A percentile compares a stretch with the other conserved stretches of the same genome.
These are phyloP conservation scores for Cryptoprocta ferox DNA, from an alignment of 2,797 vertebrate genomes.

Conservation along the genomic window DNA sequence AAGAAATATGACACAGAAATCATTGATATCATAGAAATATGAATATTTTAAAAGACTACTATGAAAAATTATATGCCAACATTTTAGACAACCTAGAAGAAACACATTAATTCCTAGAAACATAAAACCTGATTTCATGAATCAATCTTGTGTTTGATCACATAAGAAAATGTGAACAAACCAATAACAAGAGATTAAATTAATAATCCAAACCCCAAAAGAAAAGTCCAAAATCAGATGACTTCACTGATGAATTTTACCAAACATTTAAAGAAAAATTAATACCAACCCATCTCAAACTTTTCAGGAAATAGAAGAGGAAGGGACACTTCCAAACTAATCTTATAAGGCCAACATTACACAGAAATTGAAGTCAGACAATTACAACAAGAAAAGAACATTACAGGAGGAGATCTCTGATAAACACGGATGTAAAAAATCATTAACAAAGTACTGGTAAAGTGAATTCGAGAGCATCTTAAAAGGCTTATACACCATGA, in stretches of 20 bases:
- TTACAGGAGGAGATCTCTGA: background rate
- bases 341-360: background rate
- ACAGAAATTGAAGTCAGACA: background rate
- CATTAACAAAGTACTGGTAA: background rate
- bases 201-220: background rate
- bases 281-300: background rate
- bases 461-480: background rate
- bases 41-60: background rate
- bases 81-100: background rate
- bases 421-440: background rate
- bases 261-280: background rate
- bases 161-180: background rate
- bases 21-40: background rate
- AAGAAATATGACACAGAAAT: too few relatives aligned
- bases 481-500: background rate
- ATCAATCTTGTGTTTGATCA: background rate
- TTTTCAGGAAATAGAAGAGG: background rate
- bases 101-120: background rate
- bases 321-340: background rate
- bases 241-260: background rate
- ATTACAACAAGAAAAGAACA: background rate
- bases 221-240: background rate
- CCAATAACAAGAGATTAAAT: background rate
- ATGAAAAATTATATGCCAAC: background rate
- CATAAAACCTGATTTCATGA: background rate